phyloP scores from a whole-genome alignment of 2,797 vertebrate genomes.

The Notolabrus celidotus region DNA sequence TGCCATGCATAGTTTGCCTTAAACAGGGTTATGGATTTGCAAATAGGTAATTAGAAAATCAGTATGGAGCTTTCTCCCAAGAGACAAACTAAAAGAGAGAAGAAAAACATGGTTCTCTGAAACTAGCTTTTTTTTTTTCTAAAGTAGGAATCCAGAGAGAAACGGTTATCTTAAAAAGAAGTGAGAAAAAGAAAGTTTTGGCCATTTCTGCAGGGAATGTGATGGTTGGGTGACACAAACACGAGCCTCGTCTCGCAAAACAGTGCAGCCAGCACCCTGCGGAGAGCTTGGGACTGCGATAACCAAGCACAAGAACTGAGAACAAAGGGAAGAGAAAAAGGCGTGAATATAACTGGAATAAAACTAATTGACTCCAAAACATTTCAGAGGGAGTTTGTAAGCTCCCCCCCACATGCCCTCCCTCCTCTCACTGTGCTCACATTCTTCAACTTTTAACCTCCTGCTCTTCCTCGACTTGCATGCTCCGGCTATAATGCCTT shows the following conservation, averaged over 20 bases:
- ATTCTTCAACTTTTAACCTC: conserved; percentile 39
- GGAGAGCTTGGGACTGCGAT: conserved; percentile 60
- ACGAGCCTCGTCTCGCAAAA: conserved; percentile 56
- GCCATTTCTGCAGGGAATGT: conserved; percentile 63
- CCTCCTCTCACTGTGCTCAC: conserved; percentile 28
- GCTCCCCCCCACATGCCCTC: conserved; percentile 42
- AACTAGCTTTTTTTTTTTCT: conserved; percentile 35
- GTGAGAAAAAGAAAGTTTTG: conserved; percentile 36
- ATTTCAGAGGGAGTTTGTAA: conserved; percentile 47
- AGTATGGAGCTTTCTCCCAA: conserved; percentile 1
- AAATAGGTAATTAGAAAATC: conserved; percentile 2
- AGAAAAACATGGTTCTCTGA: conserved; percentile 24
- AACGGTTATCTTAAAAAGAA: conserved; percentile 45
- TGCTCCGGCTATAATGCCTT: conserved; percentile 38
- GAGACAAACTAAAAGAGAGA: neutral
- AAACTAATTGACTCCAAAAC: conserved; percentile 72
- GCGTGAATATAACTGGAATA: conserved; percentile 60
- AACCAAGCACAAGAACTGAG: conserved; percentile 58
- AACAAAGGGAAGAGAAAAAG: conserved; percentile 68
- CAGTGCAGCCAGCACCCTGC: conserved; percentile 83
- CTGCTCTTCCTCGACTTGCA: conserved; percentile 40
- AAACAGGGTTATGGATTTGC: conserved; percentile 8
- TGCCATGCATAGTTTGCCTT: conserved; percentile 7
- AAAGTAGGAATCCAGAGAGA: conserved; percentile 49
- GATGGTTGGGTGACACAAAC: conserved; percentile 72